Evolutionary conservation across 2,113 vertebrate species (phyloP).

Genomic region (Rhinichthys klamathensis): DNA sequence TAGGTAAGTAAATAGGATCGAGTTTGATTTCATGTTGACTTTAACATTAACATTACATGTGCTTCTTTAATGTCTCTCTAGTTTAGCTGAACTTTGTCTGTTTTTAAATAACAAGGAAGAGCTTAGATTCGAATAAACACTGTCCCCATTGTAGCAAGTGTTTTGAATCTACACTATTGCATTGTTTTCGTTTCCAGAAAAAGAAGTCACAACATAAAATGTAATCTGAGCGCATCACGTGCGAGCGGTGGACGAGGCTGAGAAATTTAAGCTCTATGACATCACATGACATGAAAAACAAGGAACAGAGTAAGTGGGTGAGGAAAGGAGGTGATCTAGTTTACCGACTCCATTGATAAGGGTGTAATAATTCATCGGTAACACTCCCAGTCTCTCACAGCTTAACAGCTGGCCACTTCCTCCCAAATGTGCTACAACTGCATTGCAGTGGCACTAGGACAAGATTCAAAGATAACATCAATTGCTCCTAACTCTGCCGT

Average conservation of each 20-base stretch:
- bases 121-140: slow-evolving; percentile 8
- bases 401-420: neutral
- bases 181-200: slow-evolving; percentile 7
- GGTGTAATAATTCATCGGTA: slow-evolving; percentile 32
- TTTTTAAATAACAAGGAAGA: neutral
- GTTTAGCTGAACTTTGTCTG: slow-evolving; percentile 4
- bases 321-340: slow-evolving; percentile 62
- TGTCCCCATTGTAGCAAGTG: slow-evolving; percentile 1
- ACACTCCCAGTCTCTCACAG: slow-evolving; percentile 9
- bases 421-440: slow-evolving; percentile 3
- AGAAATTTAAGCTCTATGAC: slow-evolving; percentile 21
- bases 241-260: neutral
- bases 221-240: slow-evolving; percentile 21
- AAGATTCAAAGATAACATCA: slow-evolving; percentile 30
- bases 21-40: neutral
- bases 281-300: neutral
- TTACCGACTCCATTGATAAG: slow-evolving; percentile 55
- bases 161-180: slow-evolving; percentile 31
- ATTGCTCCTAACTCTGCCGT: neutral
- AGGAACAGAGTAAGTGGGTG: neutral
- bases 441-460: slow-evolving; percentile 19
- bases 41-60: neutral
- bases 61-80: neutral
- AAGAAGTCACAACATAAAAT: slow-evolving; percentile 5
- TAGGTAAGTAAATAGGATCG: neutral